Conservation (phyloP, 2,888 invertebrate genomes). For the Acrobasis consociella region DNA sequence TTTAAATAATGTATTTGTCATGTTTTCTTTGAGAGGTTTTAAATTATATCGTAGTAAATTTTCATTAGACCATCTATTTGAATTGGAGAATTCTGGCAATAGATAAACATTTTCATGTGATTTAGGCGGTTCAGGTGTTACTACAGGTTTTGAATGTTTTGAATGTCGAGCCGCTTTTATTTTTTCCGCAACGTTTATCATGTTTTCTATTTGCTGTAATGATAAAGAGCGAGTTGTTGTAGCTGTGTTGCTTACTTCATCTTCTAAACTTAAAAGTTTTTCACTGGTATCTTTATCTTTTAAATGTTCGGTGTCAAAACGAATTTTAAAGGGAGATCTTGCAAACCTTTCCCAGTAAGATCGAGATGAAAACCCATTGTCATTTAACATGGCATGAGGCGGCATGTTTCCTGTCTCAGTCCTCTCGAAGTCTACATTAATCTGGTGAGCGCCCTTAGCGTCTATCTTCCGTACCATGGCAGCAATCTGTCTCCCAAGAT, state of each 20-base stretch:
- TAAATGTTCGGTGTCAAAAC: conserved; percentile 39
- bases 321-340: conserved; percentile 58
- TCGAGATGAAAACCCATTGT: conserved; percentile 50
- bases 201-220: conserved; percentile 66
- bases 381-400: conserved; percentile 48
- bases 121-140: conserved; percentile 22
- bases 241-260: conserved; percentile 57
- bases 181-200: conserved; percentile 54
- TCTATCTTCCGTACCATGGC: conserved; percentile 61
- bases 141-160: background rate
- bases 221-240: conserved; percentile 48
- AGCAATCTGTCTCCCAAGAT: conserved; percentile 71
- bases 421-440: conserved; percentile 49
- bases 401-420: conserved; percentile 31
- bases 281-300: conserved; percentile 54
- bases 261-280: conserved; percentile 62
- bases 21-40: background rate
- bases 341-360: conserved; percentile 72
- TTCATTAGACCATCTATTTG: background rate
- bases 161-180: background rate
- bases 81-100: background rate
- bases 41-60: background rate
- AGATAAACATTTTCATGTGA: conserved; percentile 28
- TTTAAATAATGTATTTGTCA: background rate
- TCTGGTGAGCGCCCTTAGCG: conserved; percentile 44